phyloP scores from a whole-genome alignment of 2,888 invertebrate species.

The Netelia fuscicornis region DNA sequence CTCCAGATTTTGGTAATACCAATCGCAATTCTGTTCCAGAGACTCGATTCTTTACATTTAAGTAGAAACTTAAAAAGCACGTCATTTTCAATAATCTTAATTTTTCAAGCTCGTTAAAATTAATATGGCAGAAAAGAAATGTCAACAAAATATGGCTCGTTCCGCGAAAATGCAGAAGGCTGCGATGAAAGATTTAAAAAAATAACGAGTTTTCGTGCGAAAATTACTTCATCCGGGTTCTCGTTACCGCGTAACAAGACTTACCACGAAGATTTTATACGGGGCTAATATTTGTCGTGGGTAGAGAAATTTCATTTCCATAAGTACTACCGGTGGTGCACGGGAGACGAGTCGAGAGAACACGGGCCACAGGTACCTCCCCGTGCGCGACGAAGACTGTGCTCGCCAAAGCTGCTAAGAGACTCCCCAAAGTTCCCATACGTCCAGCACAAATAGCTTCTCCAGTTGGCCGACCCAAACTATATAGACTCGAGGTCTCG shows the following conservation, averaged over 20 bases:
- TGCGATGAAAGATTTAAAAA: not conserved
- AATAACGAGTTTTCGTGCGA: slow-evolving; percentile 63
- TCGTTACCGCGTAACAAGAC: slow-evolving; percentile 31
- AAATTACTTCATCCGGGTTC: slow-evolving; percentile 75
- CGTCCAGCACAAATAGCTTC: slow-evolving; percentile 54
- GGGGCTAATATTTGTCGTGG: slow-evolving; percentile 72
- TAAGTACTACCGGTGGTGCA: slow-evolving; percentile 78
- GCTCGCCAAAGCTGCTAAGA: slow-evolving; percentile 26
- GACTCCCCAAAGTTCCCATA: slow-evolving; percentile 58
- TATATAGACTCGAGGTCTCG: slow-evolving; percentile 62
- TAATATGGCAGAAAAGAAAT: not conserved
- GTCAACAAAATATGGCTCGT: not conserved
- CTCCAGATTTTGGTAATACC: no score
- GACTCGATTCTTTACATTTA: no score
- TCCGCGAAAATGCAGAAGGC: not conserved
- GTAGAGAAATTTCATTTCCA: slow-evolving; percentile 81
- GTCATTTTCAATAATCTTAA: not conserved
- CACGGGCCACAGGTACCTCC: slow-evolving; percentile 15
- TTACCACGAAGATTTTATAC: slow-evolving; percentile 32
- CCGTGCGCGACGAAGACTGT: not conserved
- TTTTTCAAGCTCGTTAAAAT: not conserved
- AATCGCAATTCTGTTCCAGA: no score
- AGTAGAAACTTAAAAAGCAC: no score
- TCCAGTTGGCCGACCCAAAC: slow-evolving; percentile 36
- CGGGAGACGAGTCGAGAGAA: slow-evolving; percentile 25